phyloP scores from a whole-genome alignment of 2,888 invertebrate genomes.

The Tupiocoris notatus region DNA sequence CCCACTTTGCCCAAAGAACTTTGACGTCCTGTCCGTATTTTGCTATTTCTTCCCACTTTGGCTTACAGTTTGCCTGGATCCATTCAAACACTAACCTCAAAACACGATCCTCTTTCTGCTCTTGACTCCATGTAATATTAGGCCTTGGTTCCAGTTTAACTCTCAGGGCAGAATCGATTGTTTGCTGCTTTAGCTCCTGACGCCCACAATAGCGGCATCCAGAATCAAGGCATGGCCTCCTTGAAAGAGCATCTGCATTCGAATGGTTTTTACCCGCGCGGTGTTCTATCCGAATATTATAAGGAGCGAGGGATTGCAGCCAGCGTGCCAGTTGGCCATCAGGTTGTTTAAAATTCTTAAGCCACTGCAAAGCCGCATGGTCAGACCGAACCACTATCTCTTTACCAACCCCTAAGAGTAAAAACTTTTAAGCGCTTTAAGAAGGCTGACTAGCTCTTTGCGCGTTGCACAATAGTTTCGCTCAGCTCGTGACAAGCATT shows the following conservation, averaged over 20 bases:
- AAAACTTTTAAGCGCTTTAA: conserved; percentile 2
- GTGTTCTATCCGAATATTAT: conserved; percentile 50
- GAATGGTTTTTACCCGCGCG: conserved; percentile 47
- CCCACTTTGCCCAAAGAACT: no score
- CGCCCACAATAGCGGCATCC: no score
- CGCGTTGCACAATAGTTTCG: conserved; percentile 9
- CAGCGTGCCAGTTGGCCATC: conserved; percentile 49
- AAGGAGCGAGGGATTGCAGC: conserved; percentile 51
- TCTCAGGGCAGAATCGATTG: no score
- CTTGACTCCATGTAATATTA: no score
- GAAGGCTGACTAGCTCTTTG: not conserved
- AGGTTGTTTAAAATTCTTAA: not conserved
- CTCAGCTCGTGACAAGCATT: conserved; percentile 8
- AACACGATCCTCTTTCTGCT: no score
- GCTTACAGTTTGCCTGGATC: no score
- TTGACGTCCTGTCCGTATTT: no score
- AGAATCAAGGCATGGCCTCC: conserved; percentile 47
- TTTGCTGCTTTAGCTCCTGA: no score
- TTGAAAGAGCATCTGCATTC: conserved; percentile 50
- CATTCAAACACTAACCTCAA: no score
- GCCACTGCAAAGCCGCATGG: conserved; percentile 26
- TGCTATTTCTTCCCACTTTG: no score
- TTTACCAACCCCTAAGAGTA: not conserved
- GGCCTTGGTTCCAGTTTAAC: no score
- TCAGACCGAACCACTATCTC: conserved; percentile 4